Conservation (phyloP, 2,113 vertebrate species). For the Gnathonemus echidnorhynchus region DNA sequence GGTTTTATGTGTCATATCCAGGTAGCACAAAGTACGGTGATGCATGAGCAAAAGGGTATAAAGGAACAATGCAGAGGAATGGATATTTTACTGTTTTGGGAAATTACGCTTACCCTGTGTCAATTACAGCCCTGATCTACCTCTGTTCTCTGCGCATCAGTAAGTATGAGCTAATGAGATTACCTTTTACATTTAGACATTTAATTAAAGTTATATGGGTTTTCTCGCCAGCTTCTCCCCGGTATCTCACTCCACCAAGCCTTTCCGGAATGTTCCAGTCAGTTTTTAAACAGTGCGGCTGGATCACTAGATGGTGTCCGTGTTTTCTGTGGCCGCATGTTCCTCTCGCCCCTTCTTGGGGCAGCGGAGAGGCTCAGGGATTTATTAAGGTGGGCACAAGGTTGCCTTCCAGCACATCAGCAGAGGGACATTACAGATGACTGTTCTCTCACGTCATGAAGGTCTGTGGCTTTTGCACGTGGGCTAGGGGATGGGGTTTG, state of each 20-base stretch:
- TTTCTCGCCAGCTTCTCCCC: conserved; percentile 23
- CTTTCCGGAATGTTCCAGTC: neutral
- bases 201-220: conserved; percentile 33
- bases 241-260: neutral
- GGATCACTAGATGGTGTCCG: neutral
- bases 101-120: neutral
- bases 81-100: neutral
- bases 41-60: neutral
- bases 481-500: neutral
- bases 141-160: neutral
- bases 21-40: neutral
- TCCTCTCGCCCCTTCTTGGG: neutral
- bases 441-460: neutral
- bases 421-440: neutral
- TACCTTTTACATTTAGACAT: conserved; percentile 28
- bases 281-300: neutral
- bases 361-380: neutral
- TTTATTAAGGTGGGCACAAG: neutral
- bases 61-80: neutral
- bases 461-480: neutral
- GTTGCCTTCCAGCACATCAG: neutral
- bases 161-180: neutral
- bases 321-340: neutral
- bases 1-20: neutral
- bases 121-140: conserved; percentile 4